Percentiles rank a stretch among this genome's conserved stretches.
phyloP scores from a whole-genome alignment of 2,888 invertebrate genomes.

The Hirtodrosophila confusa region DNA sequence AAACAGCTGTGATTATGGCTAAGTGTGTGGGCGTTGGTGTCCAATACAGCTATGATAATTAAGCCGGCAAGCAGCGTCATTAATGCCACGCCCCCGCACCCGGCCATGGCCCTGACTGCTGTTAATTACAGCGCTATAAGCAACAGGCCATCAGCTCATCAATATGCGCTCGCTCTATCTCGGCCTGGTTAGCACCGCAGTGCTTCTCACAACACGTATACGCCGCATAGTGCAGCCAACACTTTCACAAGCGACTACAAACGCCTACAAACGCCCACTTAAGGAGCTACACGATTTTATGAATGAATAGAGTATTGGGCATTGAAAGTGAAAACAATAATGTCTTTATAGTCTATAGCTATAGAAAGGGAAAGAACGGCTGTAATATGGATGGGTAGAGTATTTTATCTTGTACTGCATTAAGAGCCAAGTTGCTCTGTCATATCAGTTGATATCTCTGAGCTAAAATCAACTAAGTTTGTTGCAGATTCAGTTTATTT shows the following conservation, averaged over 20 bases:
- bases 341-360: too few relatives aligned
- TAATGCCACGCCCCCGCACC: constrained; percentile 30
- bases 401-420: too few relatives aligned
- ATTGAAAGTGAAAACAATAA: constrained; percentile 41
- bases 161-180: constrained; percentile 59
- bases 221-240: constrained; percentile 40
- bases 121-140: constrained; percentile 56
- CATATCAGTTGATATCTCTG: too few relatives aligned
- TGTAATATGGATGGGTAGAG: too few relatives aligned
- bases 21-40: constrained; percentile 35
- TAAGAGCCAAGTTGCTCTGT: too few relatives aligned
- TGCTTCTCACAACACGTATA: constrained; percentile 40
- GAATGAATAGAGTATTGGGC: constrained; percentile 41
- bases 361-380: too few relatives aligned
- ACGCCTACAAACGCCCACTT: constrained; percentile 49
- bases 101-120: constrained; percentile 58
- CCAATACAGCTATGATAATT: constrained; percentile 42
- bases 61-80: constrained; percentile 61
- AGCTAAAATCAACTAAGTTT: too few relatives aligned
- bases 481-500: too few relatives aligned
- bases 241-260: constrained; percentile 50
- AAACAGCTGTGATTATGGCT: constrained; percentile 51
- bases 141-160: constrained; percentile 55
- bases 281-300: constrained; percentile 17
- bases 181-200: constrained; percentile 31